A percentile compares a stretch with the other conserved stretches of the same genome.
These are phyloP conservation scores for Archips xylosteana DNA, from an alignment of 2,888 invertebrate species.

Conservation along the genomic window DNA sequence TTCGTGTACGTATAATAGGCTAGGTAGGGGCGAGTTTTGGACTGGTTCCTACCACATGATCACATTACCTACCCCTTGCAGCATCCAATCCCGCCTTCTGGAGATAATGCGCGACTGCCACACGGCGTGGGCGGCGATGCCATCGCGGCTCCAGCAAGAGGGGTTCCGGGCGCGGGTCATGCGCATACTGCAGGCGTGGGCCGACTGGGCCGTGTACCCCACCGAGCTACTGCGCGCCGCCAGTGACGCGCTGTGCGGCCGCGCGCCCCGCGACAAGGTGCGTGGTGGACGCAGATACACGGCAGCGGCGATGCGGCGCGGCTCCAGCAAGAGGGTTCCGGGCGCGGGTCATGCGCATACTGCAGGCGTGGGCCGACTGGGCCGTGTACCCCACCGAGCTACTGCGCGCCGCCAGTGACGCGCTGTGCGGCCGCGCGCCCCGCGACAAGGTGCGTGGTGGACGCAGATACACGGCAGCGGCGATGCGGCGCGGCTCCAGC, in stretches of 20 bases:
- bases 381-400: slow-evolving; percentile 97
- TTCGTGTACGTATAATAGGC: no score
- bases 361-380: slow-evolving; percentile 99
- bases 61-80: slow-evolving; percentile 64
- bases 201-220: slow-evolving; percentile 98
- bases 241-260: slow-evolving; percentile 96
- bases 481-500: slow-evolving; percentile 92
- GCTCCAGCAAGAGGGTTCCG: slow-evolving; percentile 99
- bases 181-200: slow-evolving; percentile 97
- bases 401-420: slow-evolving; percentile 93
- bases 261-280: slow-evolving; percentile 61
- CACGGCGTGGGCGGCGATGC: slow-evolving; percentile 92
- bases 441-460: slow-evolving; percentile 44
- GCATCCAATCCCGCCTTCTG: slow-evolving; percentile 91
- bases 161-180: slow-evolving; percentile 96
- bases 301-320: slow-evolving; percentile 85
- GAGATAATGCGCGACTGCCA: slow-evolving; percentile 83
- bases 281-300: neutral
- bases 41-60: no score
- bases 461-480: slow-evolving; percentile 57
- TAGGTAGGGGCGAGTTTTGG: no score
- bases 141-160: slow-evolving; percentile 95
- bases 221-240: slow-evolving; percentile 95
- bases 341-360: slow-evolving; percentile 93
- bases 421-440: slow-evolving; percentile 92